A percentile compares a stretch with the other conserved stretches of the same genome.
Conservation (phyloP, 2,888 invertebrate genomes). For the Caenorhabditis auriculariae region DNA sequence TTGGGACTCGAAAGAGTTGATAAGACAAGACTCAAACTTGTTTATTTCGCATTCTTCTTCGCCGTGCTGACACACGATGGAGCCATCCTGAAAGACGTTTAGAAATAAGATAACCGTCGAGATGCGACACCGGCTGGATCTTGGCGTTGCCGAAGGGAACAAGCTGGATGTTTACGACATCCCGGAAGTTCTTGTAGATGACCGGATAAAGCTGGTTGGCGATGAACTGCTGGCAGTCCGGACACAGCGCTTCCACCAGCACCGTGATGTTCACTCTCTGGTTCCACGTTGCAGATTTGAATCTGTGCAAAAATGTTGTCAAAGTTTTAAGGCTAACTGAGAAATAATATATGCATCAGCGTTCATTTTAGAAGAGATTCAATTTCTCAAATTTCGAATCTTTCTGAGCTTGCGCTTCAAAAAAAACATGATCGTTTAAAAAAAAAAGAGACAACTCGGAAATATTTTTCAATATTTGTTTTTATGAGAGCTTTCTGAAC, state of each 20-base stretch:
- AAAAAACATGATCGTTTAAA: background rate
- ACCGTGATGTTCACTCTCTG: slow-evolving; percentile 47
- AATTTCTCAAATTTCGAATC: background rate
- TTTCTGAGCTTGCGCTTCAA: too few relatives aligned
- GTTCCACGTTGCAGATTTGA: slow-evolving; percentile 25
- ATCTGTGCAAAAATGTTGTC: slow-evolving; percentile 11
- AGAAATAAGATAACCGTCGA: background rate
- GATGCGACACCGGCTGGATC: slow-evolving; percentile 10
- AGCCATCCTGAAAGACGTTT: slow-evolving; percentile 30
- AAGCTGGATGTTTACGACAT: slow-evolving; percentile 54
- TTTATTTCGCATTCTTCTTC: slow-evolving; percentile 55
- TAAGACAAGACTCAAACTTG: slow-evolving; percentile 51
- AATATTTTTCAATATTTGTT: too few relatives aligned
- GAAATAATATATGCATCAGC: background rate
- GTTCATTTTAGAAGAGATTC: background rate
- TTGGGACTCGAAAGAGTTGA: slow-evolving; percentile 42
- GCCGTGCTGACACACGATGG: slow-evolving; percentile 56
- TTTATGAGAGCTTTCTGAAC: too few relatives aligned
- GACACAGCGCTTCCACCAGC: slow-evolving; percentile 48
- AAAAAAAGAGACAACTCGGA: too few relatives aligned
- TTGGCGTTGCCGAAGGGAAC: slow-evolving; percentile 61
- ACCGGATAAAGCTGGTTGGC: slow-evolving; percentile 41
- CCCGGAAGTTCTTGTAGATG: slow-evolving; percentile 42
- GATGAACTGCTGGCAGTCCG: slow-evolving; percentile 55
- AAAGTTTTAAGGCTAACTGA: background rate